Conservation (phyloP, 2,113 vertebrate species). For the Rostratula benghalensis region DNA sequence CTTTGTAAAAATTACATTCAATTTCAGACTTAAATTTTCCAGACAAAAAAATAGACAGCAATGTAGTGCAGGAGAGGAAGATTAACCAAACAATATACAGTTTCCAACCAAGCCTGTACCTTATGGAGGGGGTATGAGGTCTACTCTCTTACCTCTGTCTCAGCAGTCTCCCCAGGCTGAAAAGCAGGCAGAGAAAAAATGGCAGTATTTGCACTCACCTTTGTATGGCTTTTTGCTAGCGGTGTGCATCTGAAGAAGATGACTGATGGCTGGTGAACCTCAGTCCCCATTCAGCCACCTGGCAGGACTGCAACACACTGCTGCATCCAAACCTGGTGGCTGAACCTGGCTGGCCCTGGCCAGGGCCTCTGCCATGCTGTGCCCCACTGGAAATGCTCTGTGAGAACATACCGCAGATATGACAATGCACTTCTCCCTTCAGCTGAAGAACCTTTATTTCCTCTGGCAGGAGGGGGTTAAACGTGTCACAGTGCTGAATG, state of each 20-base stretch:
- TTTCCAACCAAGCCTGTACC: not conserved
- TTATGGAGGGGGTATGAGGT: rapidly evolving
- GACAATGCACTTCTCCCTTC: rapidly evolving
- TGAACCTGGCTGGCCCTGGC: rapidly evolving
- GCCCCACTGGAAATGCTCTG: rapidly evolving
- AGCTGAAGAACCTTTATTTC: not conserved
- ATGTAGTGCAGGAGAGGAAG: not conserved
- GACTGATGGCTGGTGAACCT: rapidly evolving
- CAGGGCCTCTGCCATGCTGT: rapidly evolving
- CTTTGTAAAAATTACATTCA: not conserved
- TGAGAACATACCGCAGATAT: rapidly evolving
- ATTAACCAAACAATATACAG: not conserved
- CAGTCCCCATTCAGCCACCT: rapidly evolving
- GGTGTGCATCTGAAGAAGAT: not conserved
- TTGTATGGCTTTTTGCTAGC: not conserved
- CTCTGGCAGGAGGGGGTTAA: rapidly evolving
- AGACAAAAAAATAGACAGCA: not conserved
- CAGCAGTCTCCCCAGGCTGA: not conserved
- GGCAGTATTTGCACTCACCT: not conserved
- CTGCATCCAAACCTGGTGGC: rapidly evolving
- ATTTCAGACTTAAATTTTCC: not conserved
- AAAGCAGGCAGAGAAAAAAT: not conserved
- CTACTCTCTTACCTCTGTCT: not conserved
- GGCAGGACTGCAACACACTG: rapidly evolving
- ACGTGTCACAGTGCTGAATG: too few relatives aligned